phyloP scores from a whole-genome alignment of 53 echinoderm and acorn worm genomes.

The Echinometra lucunter region DNA sequence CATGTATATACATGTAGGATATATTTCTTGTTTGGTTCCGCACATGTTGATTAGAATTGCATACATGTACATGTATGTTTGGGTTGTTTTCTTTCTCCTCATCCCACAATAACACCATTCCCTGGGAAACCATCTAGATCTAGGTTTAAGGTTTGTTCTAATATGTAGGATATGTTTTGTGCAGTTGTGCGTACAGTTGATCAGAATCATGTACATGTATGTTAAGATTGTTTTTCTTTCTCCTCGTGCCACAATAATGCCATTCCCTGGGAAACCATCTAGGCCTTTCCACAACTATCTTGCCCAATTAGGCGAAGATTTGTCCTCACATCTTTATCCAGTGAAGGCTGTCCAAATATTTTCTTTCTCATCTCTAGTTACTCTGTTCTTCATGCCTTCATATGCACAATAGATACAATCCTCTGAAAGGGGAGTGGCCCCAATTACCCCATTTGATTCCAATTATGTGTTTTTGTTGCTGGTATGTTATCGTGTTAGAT shows the following conservation, averaged over 20 bases:
- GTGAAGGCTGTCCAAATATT: slow-evolving; percentile 55
- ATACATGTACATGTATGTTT: too few species aligned
- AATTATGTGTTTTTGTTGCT: background rate
- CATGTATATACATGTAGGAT: too few species aligned
- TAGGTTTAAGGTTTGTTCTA: background rate
- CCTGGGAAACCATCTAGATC: background rate
- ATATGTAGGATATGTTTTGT: background rate
- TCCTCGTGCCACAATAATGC: background rate
- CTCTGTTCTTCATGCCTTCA: background rate
- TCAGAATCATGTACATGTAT: too few species aligned
- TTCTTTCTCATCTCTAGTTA: slow-evolving; percentile 2
- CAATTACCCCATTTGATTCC: background rate
- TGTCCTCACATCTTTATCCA: background rate
- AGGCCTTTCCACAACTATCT: background rate
- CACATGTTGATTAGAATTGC: background rate
- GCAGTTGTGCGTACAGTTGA: background rate
- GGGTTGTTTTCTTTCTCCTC: too few species aligned
- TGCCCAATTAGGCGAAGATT: slow-evolving; percentile 24
- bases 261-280: background rate
- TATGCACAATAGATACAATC: background rate
- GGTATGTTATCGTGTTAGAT: background rate
- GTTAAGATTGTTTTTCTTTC: too few species aligned
- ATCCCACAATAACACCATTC: too few species aligned
- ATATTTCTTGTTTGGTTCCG: background rate
- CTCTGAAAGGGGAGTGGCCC: background rate